Conservation (phyloP, 2,113 vertebrate species). For the Silurus glanis region DNA sequence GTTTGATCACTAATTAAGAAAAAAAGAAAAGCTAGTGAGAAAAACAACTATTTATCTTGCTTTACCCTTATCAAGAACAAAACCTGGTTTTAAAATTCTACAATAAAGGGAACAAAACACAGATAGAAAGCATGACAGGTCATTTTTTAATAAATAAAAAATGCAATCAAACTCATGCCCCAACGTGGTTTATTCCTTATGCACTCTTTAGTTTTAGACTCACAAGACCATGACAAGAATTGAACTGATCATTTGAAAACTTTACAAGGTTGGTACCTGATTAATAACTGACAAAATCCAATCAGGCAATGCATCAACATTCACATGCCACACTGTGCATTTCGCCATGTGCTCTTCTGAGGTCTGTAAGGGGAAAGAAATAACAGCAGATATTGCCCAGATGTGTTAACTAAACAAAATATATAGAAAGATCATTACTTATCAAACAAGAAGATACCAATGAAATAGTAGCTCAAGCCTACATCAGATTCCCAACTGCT, state of each 20-base stretch:
- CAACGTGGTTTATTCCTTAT: neutral
- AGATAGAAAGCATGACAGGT: neutral
- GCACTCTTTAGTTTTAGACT: neutral
- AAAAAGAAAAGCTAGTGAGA: neutral
- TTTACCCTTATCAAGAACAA: neutral
- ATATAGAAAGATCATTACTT: neutral
- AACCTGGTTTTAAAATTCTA: neutral
- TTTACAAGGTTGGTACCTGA: constrained; percentile 67
- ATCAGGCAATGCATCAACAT: constrained; percentile 77
- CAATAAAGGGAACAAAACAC: neutral
- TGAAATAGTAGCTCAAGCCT: neutral
- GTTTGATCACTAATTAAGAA: neutral
- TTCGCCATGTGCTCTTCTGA: constrained; percentile 55
- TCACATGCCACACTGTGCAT: constrained; percentile 80
- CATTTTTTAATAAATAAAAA: neutral
- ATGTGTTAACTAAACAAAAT: neutral
- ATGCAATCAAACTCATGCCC: neutral
- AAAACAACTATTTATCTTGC: neutral
- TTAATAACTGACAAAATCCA: constrained; percentile 77
- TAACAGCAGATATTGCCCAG: neutral
- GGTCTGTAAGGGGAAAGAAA: constrained; percentile 43
- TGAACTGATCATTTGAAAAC: neutral
- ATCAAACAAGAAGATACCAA: neutral
- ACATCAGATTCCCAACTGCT: neutral
- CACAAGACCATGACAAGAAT: neutral